Conservation (phyloP, 2,888 invertebrate genomes). For the Cosmorhoe ocellata region DNA sequence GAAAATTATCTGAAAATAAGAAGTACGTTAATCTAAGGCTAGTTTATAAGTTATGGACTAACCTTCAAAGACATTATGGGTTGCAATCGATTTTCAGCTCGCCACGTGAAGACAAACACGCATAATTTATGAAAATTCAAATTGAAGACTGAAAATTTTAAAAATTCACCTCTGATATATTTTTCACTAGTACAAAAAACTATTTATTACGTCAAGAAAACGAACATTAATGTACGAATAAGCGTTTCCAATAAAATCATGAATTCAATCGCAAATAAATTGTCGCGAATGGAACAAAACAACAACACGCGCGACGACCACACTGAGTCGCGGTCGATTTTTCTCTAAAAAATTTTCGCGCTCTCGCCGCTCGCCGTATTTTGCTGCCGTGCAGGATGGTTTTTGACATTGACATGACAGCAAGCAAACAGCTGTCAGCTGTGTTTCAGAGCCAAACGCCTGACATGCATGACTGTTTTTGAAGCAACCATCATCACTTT, state of each 20-base stretch:
- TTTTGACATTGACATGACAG: constrained; percentile 7
- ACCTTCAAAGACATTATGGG: constrained; percentile 69
- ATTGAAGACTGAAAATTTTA: constrained; percentile 33
- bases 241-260: constrained; percentile 1
- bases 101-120: constrained; percentile 52
- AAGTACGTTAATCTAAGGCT: too few species aligned
- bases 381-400: too few species aligned
- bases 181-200: neutral
- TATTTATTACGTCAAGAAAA: neutral
- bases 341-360: constrained; percentile 30
- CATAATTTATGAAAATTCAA: constrained; percentile 53
- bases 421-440: neutral
- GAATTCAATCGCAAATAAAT: constrained; percentile 10
- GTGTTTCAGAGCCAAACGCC: constrained; percentile 6
- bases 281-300: constrained; percentile 1
- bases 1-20: neutral
- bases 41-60: constrained; percentile 35
- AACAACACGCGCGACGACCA: constrained; percentile 4
- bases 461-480: too few species aligned
- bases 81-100: constrained; percentile 52
- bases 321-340: constrained; percentile 14
- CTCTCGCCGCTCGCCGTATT: too few species aligned
- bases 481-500: too few species aligned
- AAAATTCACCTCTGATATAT: constrained; percentile 7
- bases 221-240: neutral